Percentiles rank a stretch among this genome's conserved stretches.
Conservation (phyloP, 2,888 invertebrate species). For the Agonopterix arenella region DNA sequence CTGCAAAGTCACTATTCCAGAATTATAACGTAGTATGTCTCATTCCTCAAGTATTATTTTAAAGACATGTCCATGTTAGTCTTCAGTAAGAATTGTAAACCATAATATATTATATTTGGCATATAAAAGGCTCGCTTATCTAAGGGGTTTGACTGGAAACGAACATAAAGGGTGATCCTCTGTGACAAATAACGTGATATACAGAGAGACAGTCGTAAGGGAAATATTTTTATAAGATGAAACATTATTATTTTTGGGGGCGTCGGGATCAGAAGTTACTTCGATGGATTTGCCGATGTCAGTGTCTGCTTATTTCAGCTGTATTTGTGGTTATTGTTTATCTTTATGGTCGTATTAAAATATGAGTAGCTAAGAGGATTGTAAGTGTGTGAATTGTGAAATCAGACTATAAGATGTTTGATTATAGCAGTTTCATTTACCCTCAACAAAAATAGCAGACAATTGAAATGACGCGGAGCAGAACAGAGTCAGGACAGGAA, state of each 20-base stretch:
- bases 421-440: background rate
- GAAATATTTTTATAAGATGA: constrained; percentile 78
- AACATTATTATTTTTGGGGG: constrained; percentile 77
- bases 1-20: background rate
- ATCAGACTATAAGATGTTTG: background rate
- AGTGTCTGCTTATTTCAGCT: constrained; percentile 24
- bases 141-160: constrained; percentile 77
- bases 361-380: background rate
- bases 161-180: constrained; percentile 78
- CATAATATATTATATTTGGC: constrained; percentile 78
- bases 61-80: constrained; percentile 39
- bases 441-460: constrained; percentile 30
- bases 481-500: constrained; percentile 56
- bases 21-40: background rate
- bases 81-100: constrained; percentile 62
- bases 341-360: constrained; percentile 2
- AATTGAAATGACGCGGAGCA: constrained; percentile 47
- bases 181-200: constrained; percentile 77
- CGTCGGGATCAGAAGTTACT: constrained; percentile 63
- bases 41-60: too few species aligned
- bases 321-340: constrained; percentile 18
- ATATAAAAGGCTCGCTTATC: constrained; percentile 78
- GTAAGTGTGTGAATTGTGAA: background rate
- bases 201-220: constrained; percentile 74
- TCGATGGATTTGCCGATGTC: constrained; percentile 61